phyloP scores from a whole-genome alignment of 2,113 vertebrate genomes.

The Bufo gargarizans region DNA sequence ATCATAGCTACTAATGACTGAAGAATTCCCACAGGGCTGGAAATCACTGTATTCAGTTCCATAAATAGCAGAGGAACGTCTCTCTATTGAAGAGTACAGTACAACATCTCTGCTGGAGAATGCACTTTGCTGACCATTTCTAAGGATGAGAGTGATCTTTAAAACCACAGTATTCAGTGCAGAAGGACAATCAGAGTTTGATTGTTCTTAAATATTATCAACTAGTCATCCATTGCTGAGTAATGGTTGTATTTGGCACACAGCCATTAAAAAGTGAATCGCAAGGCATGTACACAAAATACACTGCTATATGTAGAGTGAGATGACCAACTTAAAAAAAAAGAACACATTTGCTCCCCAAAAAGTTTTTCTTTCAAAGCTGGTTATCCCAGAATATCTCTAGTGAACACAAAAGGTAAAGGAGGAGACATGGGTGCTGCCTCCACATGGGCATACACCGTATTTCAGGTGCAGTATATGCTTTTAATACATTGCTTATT shows the following conservation, averaged over 20 bases:
- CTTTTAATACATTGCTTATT: neutral
- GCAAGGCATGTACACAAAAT: neutral
- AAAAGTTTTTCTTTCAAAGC: too few species aligned
- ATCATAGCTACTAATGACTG: slow-evolving; percentile 16
- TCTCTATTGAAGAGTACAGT: slow-evolving; percentile 34
- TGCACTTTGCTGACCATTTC: slow-evolving; percentile 37
- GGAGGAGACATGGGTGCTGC: neutral
- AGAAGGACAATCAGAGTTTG: slow-evolving; percentile 35
- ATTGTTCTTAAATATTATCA: slow-evolving; percentile 21
- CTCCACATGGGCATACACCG: neutral
- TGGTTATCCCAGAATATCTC: too few species aligned
- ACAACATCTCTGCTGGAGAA: slow-evolving; percentile 18
- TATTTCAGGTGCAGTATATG: neutral
- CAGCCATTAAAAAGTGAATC: slow-evolving; percentile 4
- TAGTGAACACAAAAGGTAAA: too few species aligned
- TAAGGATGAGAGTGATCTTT: slow-evolving; percentile 26
- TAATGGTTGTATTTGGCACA: slow-evolving; percentile 17
- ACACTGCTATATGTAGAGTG: too few species aligned
- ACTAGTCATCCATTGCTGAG: neutral
- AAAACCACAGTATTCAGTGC: slow-evolving; percentile 6
- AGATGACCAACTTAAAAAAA: too few species aligned
- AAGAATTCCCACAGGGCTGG: slow-evolving; percentile 27
- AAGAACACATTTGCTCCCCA: too few species aligned
- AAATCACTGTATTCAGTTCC: slow-evolving; percentile 42
- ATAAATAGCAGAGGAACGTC: slow-evolving; percentile 46